Base-by-base conservation (phyloP, 30 jellyfish, hydroid and myxozoan genomes). In the Aurelia sp. region DNA sequence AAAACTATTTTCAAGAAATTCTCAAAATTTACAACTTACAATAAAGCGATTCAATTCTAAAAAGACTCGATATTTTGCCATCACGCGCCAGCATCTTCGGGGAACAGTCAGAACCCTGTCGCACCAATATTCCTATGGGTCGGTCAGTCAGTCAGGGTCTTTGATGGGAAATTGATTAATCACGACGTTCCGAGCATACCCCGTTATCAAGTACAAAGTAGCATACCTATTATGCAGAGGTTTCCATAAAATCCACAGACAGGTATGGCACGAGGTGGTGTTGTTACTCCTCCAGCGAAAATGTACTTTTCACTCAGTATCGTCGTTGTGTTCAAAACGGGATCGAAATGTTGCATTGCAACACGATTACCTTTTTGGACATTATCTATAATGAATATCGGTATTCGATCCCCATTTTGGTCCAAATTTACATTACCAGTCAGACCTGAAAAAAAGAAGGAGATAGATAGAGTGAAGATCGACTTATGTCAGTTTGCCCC, bases 371-470 rank as follows among this genome's bases (percentile, higher is more conserved):
- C 96, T 52, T 85, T 74, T 33, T 76, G 88, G 9, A 88, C 84
- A 31, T 82, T 84, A 67, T 62, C 82, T 27, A 84, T 75, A 11
- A 73, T 70, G 59, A 75, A 94, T 12, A 84, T n/a, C 13, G 99
- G 99, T 16, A 89, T 78, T 21, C 99, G 79, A 63, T 94, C 97
- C 0, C 99, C 99, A 53, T 82, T 69, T 41, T 71, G 86, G 66
- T 94, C 97, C 18, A 94, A 63, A 11, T 79, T 61, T 18, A 94
- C 96, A 23, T 35, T 50, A 7, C 99, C 99, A 23, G 99, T 79
- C 31, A 71, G 22, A 73, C 99, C 99, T 94, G 50, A 64, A 74
- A 74, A 35, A 44, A 71, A 70, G 4, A 19, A 21, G 52, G 77
- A n/a, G 37, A 40, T 6, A 64, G 23, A 15, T 0, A 41, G 22